These are phyloP conservation scores for Meleagris gallopavo DNA, from an alignment of 2,113 vertebrate species.

Conservation along the genomic window DNA sequence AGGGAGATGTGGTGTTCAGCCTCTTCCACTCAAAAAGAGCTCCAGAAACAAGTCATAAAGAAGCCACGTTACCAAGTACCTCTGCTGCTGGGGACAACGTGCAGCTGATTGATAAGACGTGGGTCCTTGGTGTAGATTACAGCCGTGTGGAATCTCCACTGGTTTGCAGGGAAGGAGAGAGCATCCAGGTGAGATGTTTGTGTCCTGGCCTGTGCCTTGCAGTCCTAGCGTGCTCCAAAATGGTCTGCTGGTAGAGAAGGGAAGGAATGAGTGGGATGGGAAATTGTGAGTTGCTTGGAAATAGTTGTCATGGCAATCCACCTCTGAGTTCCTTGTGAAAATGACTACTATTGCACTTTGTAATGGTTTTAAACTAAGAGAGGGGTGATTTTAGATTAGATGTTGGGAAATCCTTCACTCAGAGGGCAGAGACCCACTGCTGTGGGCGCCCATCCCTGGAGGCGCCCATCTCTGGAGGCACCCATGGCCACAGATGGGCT, in stretches of 20 bases:
- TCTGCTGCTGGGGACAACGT: slow-evolving; percentile 49
- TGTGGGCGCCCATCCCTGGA: too few relatives aligned
- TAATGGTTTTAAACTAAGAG: too few relatives aligned
- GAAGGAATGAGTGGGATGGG: not conserved
- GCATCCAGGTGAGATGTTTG: slow-evolving; percentile 81
- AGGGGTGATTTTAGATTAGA: too few relatives aligned
- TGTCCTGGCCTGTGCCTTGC: not conserved
- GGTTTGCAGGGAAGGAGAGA: slow-evolving; percentile 85
- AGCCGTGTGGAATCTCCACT: slow-evolving; percentile 81
- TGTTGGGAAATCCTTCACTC: too few relatives aligned
- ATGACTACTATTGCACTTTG: not conserved
- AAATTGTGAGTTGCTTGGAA: not conserved
- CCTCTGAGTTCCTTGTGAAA: not conserved
- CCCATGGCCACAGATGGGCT: too few relatives aligned
- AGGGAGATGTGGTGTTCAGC: slow-evolving; percentile 85
- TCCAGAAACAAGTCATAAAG: slow-evolving; percentile 41
- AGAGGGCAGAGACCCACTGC: too few relatives aligned
- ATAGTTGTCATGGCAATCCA: not conserved
- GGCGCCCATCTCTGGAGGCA: too few relatives aligned
- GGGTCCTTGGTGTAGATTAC: slow-evolving; percentile 81
- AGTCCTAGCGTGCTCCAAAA: not conserved
- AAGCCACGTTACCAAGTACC: not conserved
- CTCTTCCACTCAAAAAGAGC: slow-evolving; percentile 83
- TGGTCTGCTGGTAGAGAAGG: too few relatives aligned
- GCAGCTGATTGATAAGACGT: slow-evolving; percentile 77